These are phyloP conservation scores for Unio delphinus DNA, from an alignment of 2,888 invertebrate species.

Conservation along the genomic window DNA sequence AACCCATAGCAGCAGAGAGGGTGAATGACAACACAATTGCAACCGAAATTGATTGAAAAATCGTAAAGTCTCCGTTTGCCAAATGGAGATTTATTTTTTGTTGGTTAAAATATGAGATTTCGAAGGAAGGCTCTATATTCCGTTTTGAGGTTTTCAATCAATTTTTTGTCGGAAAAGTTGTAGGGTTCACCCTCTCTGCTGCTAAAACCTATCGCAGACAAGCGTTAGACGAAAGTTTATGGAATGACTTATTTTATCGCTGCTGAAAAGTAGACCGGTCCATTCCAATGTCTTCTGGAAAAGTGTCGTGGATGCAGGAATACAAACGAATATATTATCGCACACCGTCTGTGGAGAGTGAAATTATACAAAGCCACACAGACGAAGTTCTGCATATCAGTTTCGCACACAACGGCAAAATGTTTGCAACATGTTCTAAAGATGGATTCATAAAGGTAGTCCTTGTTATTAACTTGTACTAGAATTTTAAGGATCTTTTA, in stretches of 20 bases:
- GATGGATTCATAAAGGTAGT: slow-evolving; percentile 84
- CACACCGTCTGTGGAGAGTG: slow-evolving; percentile 74
- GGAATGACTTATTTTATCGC: slow-evolving; percentile 81
- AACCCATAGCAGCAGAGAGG: too few relatives aligned
- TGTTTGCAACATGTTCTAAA: slow-evolving; percentile 89
- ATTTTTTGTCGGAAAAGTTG: too few relatives aligned
- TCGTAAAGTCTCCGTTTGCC: too few relatives aligned
- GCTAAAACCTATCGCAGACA: slow-evolving; percentile 73
- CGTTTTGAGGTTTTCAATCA: too few relatives aligned
- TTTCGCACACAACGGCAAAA: slow-evolving; percentile 86
- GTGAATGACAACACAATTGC: too few relatives aligned
- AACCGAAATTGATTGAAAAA: too few relatives aligned
- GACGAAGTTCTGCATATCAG: slow-evolving; percentile 89
- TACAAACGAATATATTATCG: slow-evolving; percentile 81
- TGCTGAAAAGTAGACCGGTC: slow-evolving; percentile 78
- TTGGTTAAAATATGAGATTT: too few relatives aligned
- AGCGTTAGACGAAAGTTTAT: slow-evolving; percentile 81
- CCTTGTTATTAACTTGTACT: too few relatives aligned
- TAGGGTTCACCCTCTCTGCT: too few relatives aligned
- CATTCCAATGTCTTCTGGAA: slow-evolving; percentile 79
- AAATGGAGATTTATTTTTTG: too few relatives aligned
- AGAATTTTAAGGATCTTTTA: too few relatives aligned
- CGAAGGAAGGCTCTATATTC: too few relatives aligned
- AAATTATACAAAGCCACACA: slow-evolving; percentile 77
- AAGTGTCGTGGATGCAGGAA: slow-evolving; percentile 80